Evolutionary conservation across 2,888 invertebrate genomes (phyloP).

Genomic region (Epinotia ramella): DNA sequence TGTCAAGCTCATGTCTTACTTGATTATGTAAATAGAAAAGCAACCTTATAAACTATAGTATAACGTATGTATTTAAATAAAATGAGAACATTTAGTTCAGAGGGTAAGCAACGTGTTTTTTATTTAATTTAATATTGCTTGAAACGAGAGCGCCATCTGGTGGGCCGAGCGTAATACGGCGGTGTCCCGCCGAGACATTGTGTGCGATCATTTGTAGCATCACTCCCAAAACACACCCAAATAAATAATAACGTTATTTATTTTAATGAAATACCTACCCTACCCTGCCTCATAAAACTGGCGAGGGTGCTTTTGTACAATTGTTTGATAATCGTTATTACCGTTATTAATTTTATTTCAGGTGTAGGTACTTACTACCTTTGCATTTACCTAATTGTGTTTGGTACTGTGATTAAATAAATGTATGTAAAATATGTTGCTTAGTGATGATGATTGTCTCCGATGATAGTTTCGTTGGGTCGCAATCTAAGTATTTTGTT

Average conservation of each 20-base stretch:
- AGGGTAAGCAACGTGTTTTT: conserved; percentile 50
- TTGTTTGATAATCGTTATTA: conserved; percentile 18
- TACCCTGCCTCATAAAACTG: conserved; percentile 50
- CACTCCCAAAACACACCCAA: conserved; percentile 74
- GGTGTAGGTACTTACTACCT: neutral
- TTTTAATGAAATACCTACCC: conserved; percentile 73
- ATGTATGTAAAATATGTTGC: neutral
- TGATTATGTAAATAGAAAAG: neutral
- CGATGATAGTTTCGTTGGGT: neutral
- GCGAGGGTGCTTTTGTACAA: conserved; percentile 30
- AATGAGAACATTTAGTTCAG: neutral
- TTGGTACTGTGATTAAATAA: neutral
- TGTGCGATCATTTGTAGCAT: conserved; percentile 82
- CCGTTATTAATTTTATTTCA: conserved; percentile 24
- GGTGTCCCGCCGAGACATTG: conserved; percentile 80
- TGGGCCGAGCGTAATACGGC: conserved; percentile 70
- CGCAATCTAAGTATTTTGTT: neutral
- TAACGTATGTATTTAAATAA: neutral
- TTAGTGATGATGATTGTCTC: neutral
- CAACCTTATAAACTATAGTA: neutral
- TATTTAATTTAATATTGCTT: conserved; percentile 62
- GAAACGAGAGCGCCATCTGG: conserved; percentile 74
- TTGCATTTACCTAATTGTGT: neutral
- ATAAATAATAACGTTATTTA: conserved; percentile 82
- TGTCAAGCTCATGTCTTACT: neutral